Percentiles rank a stretch among this genome's conserved stretches.
Evolutionary conservation across 2,797 vertebrate species (phyloP).

Genomic region (Thripadectes ignobilis): DNA sequence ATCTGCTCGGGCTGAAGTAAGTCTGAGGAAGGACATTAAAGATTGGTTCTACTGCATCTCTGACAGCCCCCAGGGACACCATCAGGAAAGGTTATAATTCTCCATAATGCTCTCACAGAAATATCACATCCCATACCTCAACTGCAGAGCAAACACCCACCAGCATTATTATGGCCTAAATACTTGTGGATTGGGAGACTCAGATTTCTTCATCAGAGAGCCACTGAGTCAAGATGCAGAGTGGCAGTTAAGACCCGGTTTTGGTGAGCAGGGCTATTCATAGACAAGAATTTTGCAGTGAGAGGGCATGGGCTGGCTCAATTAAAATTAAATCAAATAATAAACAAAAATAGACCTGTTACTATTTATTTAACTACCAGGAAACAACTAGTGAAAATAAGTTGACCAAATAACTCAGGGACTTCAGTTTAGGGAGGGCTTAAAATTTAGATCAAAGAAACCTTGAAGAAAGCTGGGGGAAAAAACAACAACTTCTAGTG

Average conservation of each 20-base stretch:
- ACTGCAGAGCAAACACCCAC: neutral
- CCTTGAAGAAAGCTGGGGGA: neutral
- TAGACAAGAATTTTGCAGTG: neutral
- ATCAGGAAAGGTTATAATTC: neutral
- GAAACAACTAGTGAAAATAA: slow-evolving; percentile 21
- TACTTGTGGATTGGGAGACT: neutral
- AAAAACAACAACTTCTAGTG: neutral
- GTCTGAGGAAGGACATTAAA: neutral
- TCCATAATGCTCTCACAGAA: neutral
- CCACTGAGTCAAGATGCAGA: neutral
- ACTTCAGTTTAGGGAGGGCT: neutral
- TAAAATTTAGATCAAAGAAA: slow-evolving; percentile 27
- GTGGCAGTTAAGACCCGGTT: neutral
- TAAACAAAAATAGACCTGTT: slow-evolving; percentile 3
- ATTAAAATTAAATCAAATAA: slow-evolving; percentile 33
- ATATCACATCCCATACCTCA: neutral
- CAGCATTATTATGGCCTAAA: neutral
- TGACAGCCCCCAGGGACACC: neutral
- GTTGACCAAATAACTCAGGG: neutral
- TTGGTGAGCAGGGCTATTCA: neutral
- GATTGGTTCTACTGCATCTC: neutral
- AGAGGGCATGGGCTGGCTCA: neutral
- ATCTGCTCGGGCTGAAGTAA: neutral
- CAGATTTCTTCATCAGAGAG: neutral
- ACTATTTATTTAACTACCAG: slow-evolving; percentile 11